Percentiles rank a stretch among this genome's conserved stretches.
These are phyloP conservation scores for Cyprinodon diabolis DNA, from an alignment of 2,797 vertebrate species.

Conservation along the genomic window DNA sequence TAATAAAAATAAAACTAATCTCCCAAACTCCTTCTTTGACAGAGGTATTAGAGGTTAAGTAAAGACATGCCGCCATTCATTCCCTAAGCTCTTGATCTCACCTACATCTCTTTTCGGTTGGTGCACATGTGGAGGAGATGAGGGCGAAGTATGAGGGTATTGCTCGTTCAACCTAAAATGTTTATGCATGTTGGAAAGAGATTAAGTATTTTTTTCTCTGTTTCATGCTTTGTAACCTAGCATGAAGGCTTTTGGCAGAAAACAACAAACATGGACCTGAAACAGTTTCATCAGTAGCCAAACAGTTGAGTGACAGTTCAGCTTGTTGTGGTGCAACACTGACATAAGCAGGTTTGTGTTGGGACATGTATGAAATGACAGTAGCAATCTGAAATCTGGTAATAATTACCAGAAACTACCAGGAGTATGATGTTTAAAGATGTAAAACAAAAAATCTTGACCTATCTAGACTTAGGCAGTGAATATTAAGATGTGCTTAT, in stretches of 20 bases:
- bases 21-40: not conserved
- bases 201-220: conserved; percentile 48
- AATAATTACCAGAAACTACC: not conserved
- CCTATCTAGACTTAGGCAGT: no score
- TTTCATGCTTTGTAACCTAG: conserved; percentile 26
- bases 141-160: conserved; percentile 36
- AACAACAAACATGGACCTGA: conserved; percentile 44
- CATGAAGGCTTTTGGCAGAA: conserved; percentile 30
- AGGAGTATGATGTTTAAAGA: not conserved
- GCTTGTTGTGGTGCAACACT: conserved; percentile 10
- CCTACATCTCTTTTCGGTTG: conserved; percentile 45
- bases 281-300: conserved; percentile 40
- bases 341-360: not conserved
- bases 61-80: conserved; percentile 10
- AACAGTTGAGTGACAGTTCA: conserved; percentile 14
- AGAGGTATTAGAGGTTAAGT: conserved; percentile 5
- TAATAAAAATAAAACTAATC: not conserved
- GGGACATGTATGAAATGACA: not conserved
- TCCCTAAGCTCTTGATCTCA: conserved; percentile 44
- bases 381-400: not conserved
- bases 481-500: no score
- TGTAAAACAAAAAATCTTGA: no score
- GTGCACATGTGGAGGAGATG: conserved; percentile 43
- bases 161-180: conserved; percentile 50
- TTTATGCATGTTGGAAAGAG: conserved; percentile 51